A percentile compares a stretch with the other conserved stretches of the same genome.
Evolutionary conservation across 92 coral and sea anemone genomes (phyloP).

Genomic region (Parazoanthus swiftii): DNA sequence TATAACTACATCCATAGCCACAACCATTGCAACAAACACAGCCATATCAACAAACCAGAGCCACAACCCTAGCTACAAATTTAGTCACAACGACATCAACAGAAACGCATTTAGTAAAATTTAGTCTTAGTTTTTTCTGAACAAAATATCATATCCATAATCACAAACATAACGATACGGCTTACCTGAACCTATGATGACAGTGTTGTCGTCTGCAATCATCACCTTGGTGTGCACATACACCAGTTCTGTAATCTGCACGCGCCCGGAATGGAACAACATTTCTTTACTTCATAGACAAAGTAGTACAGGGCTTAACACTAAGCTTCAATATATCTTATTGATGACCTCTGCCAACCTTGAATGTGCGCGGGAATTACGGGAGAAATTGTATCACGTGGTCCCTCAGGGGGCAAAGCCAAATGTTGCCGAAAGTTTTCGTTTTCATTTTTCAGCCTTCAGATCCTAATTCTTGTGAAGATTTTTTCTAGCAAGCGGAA

Average conservation of each 20-base stretch:
- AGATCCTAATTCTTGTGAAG: no score
- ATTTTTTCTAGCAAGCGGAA: no score
- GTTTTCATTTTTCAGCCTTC: no score
- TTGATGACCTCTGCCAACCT: constrained; percentile 44
- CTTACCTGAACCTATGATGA: constrained; percentile 91
- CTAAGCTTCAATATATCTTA: not conserved
- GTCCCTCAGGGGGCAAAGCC: no score
- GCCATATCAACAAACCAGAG: not conserved
- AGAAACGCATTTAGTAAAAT: not conserved
- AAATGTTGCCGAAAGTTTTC: no score
- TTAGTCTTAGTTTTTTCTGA: no score
- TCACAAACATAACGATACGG: not conserved
- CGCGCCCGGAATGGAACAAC: not conserved
- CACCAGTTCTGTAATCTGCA: constrained; percentile 85
- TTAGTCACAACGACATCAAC: not conserved
- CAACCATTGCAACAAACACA: not conserved
- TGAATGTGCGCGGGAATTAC: no score
- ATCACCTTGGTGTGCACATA: constrained; percentile 95
- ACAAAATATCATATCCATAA: not conserved
- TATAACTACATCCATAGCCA: not conserved
- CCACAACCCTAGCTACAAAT: not conserved
- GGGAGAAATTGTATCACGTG: no score
- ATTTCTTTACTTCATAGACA: constrained; percentile 82
- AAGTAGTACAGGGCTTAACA: no score
- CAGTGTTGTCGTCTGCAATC: constrained; percentile 89